phyloP scores from a whole-genome alignment of 2,888 invertebrate species.

The Drosophila lacicola region DNA sequence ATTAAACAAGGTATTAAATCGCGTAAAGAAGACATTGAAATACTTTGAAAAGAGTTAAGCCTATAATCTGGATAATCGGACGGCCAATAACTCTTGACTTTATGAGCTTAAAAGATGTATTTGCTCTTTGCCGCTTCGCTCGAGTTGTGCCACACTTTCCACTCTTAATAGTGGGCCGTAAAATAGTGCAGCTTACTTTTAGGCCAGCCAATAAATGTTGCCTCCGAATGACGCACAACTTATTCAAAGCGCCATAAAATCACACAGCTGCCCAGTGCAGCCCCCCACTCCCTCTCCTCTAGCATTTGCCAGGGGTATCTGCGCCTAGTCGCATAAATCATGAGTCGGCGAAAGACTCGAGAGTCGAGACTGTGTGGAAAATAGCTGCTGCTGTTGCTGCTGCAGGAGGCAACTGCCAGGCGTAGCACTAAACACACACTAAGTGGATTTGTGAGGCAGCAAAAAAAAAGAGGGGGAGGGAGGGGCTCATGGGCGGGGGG shows the following conservation, averaged over 20 bases:
- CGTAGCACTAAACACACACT: slow-evolving; percentile 68
- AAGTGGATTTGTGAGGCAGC: slow-evolving; percentile 72
- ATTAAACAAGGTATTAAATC: too few species aligned
- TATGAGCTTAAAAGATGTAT: not conserved
- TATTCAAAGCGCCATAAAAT: slow-evolving; percentile 72
- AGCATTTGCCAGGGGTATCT: slow-evolving; percentile 3
- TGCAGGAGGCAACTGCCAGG: slow-evolving; percentile 6
- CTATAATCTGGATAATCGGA: slow-evolving; percentile 18
- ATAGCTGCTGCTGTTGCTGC: not conserved
- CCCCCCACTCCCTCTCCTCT: not conserved
- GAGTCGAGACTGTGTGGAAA: slow-evolving; percentile 16
- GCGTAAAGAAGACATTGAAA: not conserved
- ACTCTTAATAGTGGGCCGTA: slow-evolving; percentile 20
- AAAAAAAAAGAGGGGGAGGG: slow-evolving; percentile 7
- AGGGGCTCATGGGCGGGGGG: slow-evolving; percentile 12
- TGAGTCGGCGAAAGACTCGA: slow-evolving; percentile 44
- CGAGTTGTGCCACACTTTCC: slow-evolving; percentile 11
- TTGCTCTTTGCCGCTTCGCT: not conserved
- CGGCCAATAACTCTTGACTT: slow-evolving; percentile 12
- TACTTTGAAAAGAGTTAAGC: slow-evolving; percentile 1
- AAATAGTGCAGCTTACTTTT: slow-evolving; percentile 61
- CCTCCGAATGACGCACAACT: slow-evolving; percentile 58
- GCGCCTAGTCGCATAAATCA: slow-evolving; percentile 53
- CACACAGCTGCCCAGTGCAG: slow-evolving; percentile 21
- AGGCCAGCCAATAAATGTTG: slow-evolving; percentile 61